phyloP scores from a whole-genome alignment of 2,797 vertebrate genomes.

The Sebastes jordani region DNA sequence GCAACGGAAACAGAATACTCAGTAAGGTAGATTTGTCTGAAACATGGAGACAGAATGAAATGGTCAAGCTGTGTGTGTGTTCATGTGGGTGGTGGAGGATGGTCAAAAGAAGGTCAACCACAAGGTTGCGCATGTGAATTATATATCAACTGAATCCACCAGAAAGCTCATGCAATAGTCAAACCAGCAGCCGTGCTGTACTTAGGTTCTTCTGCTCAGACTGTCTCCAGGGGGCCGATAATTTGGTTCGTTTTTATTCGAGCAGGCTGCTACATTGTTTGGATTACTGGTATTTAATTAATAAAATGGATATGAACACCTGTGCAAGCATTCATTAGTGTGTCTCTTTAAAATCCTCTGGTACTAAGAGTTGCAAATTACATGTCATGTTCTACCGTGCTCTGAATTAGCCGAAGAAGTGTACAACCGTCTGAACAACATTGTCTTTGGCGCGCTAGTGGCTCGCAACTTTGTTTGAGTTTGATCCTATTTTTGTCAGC shows the following conservation, averaged over 20 bases:
- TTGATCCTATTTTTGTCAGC: slow-evolving; percentile 19
- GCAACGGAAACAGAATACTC: background rate
- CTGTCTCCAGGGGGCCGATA: background rate
- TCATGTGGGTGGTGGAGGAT: background rate
- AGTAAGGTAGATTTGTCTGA: background rate
- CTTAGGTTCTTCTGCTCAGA: background rate
- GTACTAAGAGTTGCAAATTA: slow-evolving; percentile 33
- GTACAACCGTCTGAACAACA: background rate
- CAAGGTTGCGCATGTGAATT: slow-evolving; percentile 22
- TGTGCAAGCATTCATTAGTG: slow-evolving; percentile 47
- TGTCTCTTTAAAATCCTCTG: slow-evolving; percentile 21
- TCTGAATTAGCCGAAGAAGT: slow-evolving; percentile 20
- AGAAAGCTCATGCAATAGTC: slow-evolving; percentile 12
- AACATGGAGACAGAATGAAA: background rate
- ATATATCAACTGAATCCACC: slow-evolving; percentile 15
- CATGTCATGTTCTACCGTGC: slow-evolving; percentile 1
- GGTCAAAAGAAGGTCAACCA: slow-evolving; percentile 27
- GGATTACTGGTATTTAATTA: slow-evolving; percentile 50
- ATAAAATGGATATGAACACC: slow-evolving; percentile 52
- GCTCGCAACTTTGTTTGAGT: background rate
- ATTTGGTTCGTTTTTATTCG: slow-evolving; percentile 13
- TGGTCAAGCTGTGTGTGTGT: background rate
- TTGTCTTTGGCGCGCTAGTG: background rate
- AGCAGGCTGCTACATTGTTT: slow-evolving; percentile 33
- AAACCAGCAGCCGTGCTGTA: background rate